Base-by-base conservation (phyloP, 1,140 invertebrate species). In the Cyclargus thomasi region DNA sequence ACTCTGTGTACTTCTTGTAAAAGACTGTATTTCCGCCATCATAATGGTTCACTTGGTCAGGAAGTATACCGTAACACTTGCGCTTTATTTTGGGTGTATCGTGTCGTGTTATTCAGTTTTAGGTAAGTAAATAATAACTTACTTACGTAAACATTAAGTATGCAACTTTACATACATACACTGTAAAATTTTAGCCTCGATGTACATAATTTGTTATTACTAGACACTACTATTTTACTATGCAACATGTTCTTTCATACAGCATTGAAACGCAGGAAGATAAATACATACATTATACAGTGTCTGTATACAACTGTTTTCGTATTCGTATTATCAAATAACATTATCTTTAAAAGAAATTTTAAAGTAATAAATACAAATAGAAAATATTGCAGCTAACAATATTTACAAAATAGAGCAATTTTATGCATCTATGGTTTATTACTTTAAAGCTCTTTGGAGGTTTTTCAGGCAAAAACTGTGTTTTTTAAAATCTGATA, bases 71-170 rank as follows among this genome's bases (percentile, higher is more conserved):
- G 78, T 80, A 77, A 80, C 78, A 80, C 76, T 85, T 85, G 75
- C 76, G 78, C 75, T 86, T 79, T 88, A 86, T 87, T 83, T 89
- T 78, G 76, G 82, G 78, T 89, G 80, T 86, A 83, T 85, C 74
- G 78, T 74, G 76, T 78, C 82, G 67, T 83, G 78, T 79, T 85
- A 82, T 83, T 75, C 78, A 66, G 77, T 85, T 83, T 79, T 81
- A 75, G 83, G 86, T 89, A 72, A 83, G 85, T 82, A 73, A 70
- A 77, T 70, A 73, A 73, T 59, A 76, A 71, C 70, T 72, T 73
- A 63, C 69, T 68, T 23, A 22, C 39, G 18, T 22, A 21, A 5
- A 14, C 18, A 64, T 18, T 0, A 20, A 17, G 20, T 16, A 17
- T 72, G 69, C 66, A 68, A 62, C 64, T 16, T 64, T 16, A 23